These are phyloP conservation scores for Leptonema lineaticorne DNA, from an alignment of 1,140 invertebrate genomes.

Conservation along the genomic window DNA sequence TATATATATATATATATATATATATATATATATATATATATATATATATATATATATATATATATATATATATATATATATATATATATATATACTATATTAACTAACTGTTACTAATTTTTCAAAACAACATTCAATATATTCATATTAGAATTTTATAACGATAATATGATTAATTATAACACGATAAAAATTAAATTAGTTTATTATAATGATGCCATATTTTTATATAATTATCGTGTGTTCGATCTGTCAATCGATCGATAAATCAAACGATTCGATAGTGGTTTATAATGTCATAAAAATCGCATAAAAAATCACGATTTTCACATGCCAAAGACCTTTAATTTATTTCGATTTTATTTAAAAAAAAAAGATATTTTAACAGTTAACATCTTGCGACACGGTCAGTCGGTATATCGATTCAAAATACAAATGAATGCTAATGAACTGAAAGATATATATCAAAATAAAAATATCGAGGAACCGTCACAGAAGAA, in stretches of 20 bases:
- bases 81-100: neutral
- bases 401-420: conserved; percentile 34
- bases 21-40: neutral
- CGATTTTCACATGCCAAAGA: conserved; percentile 4
- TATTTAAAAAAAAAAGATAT: too few relatives aligned
- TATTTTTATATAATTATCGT: too few relatives aligned
- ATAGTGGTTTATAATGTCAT: neutral
- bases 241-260: too few relatives aligned
- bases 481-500: too few relatives aligned
- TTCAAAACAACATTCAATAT: too few relatives aligned
- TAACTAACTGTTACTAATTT: too few relatives aligned
- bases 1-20: neutral
- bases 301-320: neutral
- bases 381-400: conserved; percentile 34
- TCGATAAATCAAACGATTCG: too few relatives aligned
- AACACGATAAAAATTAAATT: too few relatives aligned
- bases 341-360: conserved; percentile 7
- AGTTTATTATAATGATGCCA: too few relatives aligned
- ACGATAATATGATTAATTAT: too few relatives aligned
- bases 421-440: conserved; percentile 40
- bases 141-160: too few relatives aligned
- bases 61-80: neutral
- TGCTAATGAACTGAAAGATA: conserved; percentile 40
- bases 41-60: neutral
- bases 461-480: too few relatives aligned